Evolutionary conservation across 2,888 invertebrate genomes (phyloP).

Genomic region (Pediacus dermestoides): DNA sequence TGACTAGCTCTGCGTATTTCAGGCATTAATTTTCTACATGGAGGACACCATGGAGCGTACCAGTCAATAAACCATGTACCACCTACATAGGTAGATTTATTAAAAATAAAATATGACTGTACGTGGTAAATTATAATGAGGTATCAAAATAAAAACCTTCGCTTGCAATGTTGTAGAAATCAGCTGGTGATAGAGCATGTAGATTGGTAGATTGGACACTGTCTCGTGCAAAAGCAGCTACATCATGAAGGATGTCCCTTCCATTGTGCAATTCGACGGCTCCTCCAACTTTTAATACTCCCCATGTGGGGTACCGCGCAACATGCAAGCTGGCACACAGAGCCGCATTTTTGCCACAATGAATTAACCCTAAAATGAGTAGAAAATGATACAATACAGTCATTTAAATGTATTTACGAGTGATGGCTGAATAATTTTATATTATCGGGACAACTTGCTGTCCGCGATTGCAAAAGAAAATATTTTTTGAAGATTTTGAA

Average conservation of each 20-base stretch:
- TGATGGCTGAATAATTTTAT: too few species aligned
- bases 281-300: constrained; percentile 69
- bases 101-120: too few species aligned
- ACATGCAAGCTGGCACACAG: constrained; percentile 61
- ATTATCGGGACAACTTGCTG: too few species aligned
- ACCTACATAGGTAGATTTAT: too few species aligned
- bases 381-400: too few species aligned
- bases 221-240: constrained; percentile 63
- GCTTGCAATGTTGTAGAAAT: constrained; percentile 57
- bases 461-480: too few species aligned
- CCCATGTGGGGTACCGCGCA: constrained; percentile 64
- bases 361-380: constrained; percentile 59
- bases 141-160: constrained; percentile 44
- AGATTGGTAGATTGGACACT: constrained; percentile 56
- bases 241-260: constrained; percentile 55
- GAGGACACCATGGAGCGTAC: constrained; percentile 78
- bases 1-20: constrained; percentile 64
- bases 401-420: too few species aligned
- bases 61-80: constrained; percentile 69
- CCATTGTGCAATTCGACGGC: constrained; percentile 73
- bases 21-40: constrained; percentile 66
- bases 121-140: not conserved
- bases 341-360: constrained; percentile 57
- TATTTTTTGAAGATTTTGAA: too few species aligned
- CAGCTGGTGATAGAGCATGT: constrained; percentile 60